Evolutionary conservation across 2,888 invertebrate species (phyloP), one percentile per base, ranked within the genome.

Genomic region (Acleris holmiana): DNA sequence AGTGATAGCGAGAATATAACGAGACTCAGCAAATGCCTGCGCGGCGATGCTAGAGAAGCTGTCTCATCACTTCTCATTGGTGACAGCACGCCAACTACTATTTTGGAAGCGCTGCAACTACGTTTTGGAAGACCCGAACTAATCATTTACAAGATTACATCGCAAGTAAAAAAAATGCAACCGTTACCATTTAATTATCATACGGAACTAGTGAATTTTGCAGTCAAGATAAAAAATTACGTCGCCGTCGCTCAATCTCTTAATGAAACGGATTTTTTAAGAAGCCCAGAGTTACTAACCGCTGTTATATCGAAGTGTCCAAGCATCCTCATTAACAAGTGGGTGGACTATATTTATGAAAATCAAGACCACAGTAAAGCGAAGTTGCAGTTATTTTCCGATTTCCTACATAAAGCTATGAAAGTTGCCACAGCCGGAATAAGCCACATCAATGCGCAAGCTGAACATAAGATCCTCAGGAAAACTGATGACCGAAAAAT

Each of bases 401-500:
- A 55, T 2, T 55, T 44, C 17, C 54, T 55, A 10, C 54, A 55
- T 15, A 44, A 44, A 23, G 54, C 54, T 8, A 17, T 10, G 7
- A 55, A 55, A 25, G n/a, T 55, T 17, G 54, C 54, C 44, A n/a
- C 54, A 44, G 54, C 54, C 10, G 54, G 54, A 23, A 44, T 55
- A 21, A 55, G 54, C n/a, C 44, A 55, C 23, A 23, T 44, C 8
- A 23, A 15, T 7, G n/a, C 21, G 13, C 44, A 21, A 23, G 1
- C 54, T 23, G 41, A 44, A 4, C 21, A 23, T 8, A 55, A 23
- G 25, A 21, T 7, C 21, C 25, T 21, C n/a, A 55, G 17, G 4
- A 55, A 44, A 23, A 55, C 3, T n/a, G 54, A 55, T 7, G 54
- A 55, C 7, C 41, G 54, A 4, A 48, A 5, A 23, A 21, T 48